phyloP scores from a whole-genome alignment of 2,113 vertebrate species.

The Indicator maculatus region DNA sequence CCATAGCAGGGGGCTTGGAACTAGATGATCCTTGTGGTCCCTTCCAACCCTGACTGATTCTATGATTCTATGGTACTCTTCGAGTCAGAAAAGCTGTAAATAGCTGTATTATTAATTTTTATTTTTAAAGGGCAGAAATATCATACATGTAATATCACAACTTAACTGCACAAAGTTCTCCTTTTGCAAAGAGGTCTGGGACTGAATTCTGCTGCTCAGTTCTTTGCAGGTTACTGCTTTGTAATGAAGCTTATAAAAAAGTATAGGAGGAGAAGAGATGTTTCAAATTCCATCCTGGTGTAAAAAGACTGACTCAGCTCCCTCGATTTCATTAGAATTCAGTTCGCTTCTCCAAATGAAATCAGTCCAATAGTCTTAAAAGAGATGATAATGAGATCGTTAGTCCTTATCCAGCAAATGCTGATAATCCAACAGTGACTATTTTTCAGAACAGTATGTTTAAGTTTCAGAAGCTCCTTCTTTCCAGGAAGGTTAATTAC shows the following conservation, averaged over 20 bases:
- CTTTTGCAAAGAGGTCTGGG: not conserved
- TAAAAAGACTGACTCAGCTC: not conserved
- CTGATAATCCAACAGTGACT: constrained; percentile 32
- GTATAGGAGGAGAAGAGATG: not conserved
- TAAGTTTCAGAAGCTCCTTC: constrained; percentile 56
- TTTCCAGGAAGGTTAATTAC: constrained; percentile 68
- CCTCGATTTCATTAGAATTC: not conserved
- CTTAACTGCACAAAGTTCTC: not conserved
- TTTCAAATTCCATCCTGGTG: not conserved
- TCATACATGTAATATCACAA: not conserved
- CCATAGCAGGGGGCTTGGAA: no score
- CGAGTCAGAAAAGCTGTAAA: not conserved
- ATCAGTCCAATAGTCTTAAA: not conserved
- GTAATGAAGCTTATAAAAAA: not conserved
- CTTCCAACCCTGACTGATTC: no score
- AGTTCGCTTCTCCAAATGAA: constrained; percentile 19
- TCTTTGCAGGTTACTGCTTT: not conserved
- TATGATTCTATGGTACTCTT: no score
- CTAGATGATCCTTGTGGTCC: no score
- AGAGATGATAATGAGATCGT: constrained; percentile 49
- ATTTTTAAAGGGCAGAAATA: not conserved
- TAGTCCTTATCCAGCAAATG: constrained; percentile 23
- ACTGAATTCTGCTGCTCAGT: not conserved
- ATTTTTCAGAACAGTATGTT: constrained; percentile 40
- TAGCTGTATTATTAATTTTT: not conserved